Conservation (phyloP, 30 jellyfish, hydroid and myxozoan genomes). For the Rhopilema esculentum region DNA sequence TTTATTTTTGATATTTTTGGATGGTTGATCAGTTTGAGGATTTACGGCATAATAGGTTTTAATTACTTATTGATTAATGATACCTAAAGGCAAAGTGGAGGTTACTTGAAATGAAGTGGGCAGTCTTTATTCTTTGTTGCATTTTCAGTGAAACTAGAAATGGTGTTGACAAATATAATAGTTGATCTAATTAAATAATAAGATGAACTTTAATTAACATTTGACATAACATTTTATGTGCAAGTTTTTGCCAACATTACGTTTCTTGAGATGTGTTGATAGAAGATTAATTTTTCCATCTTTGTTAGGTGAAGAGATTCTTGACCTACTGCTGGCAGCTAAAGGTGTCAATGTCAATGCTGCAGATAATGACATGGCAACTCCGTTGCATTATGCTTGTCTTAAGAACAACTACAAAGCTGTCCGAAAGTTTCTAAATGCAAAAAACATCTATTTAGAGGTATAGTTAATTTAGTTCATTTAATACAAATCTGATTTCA, state of each 20-base stretch:
- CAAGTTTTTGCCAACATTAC: not conserved
- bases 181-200: no score
- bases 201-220: not conserved
- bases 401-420: slow-evolving; percentile 79
- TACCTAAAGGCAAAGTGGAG: no score
- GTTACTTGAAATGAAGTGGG: no score
- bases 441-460: slow-evolving; percentile 58
- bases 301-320: slow-evolving; percentile 61
- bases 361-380: slow-evolving; percentile 60
- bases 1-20: not conserved
- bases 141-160: no score
- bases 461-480: slow-evolving; percentile 11
- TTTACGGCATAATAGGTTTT: no score
- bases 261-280: not conserved
- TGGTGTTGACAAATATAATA: no score
- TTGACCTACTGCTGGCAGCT: slow-evolving; percentile 73
- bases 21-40: not conserved
- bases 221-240: not conserved
- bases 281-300: not conserved
- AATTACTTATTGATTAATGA: no score
- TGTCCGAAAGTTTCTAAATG: slow-evolving; percentile 51
- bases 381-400: slow-evolving; percentile 94
- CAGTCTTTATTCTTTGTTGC: no score
- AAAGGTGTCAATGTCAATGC: slow-evolving; percentile 71
- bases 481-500: no score